A percentile compares a stretch with the other conserved stretches of the same genome.
phyloP scores from a whole-genome alignment of 2,888 invertebrate species.

The Thyatira batis region DNA sequence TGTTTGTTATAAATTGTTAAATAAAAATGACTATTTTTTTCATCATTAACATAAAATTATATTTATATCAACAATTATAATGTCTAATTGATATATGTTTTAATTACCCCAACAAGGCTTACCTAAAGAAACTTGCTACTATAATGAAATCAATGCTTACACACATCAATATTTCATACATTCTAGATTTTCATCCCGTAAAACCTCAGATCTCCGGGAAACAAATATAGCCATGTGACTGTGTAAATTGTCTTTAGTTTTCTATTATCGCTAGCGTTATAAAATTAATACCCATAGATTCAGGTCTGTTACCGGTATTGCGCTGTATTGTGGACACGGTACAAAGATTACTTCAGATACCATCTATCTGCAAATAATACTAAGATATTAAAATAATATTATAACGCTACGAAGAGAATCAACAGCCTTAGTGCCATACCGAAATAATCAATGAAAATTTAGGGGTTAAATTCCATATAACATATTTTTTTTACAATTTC shows the following conservation, averaged over 20 bases:
- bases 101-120: too few relatives aligned
- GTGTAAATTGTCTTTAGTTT: background rate
- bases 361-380: conserved; percentile 23
- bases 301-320: conserved; percentile 30
- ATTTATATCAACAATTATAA: too few relatives aligned
- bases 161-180: too few relatives aligned
- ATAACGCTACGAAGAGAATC: background rate
- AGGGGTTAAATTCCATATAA: background rate
- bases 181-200: too few relatives aligned
- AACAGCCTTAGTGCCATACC: background rate
- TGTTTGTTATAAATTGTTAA: too few relatives aligned
- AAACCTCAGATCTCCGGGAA: background rate
- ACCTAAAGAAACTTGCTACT: too few relatives aligned
- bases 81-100: too few relatives aligned
- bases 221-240: background rate
- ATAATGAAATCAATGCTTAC: too few relatives aligned
- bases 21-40: too few relatives aligned
- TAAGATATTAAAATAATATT: background rate
- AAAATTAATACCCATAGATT: background rate
- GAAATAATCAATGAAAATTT: background rate
- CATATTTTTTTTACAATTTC: conserved; percentile 8
- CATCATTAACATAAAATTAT: too few relatives aligned
- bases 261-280: background rate
- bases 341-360: conserved; percentile 49
- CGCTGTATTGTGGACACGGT: conserved; percentile 27